These are phyloP conservation scores for Cacatua alba DNA, from an alignment of 2,113 vertebrate species.

Conservation along the genomic window DNA sequence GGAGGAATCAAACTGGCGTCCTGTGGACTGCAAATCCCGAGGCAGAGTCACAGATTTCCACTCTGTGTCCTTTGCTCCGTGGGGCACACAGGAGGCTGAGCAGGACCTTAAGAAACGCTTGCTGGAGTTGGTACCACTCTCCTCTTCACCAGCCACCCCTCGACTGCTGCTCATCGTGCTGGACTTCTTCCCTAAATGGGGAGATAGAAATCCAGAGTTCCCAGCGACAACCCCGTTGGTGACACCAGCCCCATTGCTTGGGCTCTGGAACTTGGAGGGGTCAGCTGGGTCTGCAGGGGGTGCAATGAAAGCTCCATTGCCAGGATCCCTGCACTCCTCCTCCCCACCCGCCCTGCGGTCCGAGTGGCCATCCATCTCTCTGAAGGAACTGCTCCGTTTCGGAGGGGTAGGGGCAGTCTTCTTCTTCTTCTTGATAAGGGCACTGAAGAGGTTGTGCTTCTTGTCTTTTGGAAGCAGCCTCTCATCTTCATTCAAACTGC, in stretches of 20 bases:
- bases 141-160: conserved; percentile 80
- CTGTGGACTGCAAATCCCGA: conserved; percentile 84
- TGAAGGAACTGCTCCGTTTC: conserved; percentile 94
- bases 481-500: conserved; percentile 89
- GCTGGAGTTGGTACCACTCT: conserved; percentile 78
- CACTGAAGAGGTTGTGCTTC: conserved; percentile 88
- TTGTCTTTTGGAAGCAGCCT: conserved; percentile 89
- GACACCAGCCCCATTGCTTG: conserved; percentile 79
- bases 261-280: conserved; percentile 73
- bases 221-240: conserved; percentile 86
- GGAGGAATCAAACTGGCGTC: conserved; percentile 86
- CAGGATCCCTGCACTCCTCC: conserved; percentile 76
- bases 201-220: conserved; percentile 77
- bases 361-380: conserved; percentile 82
- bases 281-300: conserved; percentile 66
- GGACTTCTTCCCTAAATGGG: conserved; percentile 84
- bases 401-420: conserved; percentile 91
- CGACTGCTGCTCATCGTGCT: conserved; percentile 75
- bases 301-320: conserved; percentile 72
- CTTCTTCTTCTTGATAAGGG: conserved; percentile 96
- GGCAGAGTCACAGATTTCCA: conserved; percentile 93
- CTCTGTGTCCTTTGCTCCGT: conserved; percentile 81
- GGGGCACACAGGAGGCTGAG: conserved; percentile 86
- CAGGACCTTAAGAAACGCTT: conserved; percentile 91
- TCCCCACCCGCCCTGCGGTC: conserved; percentile 71